Conservation (phyloP, 2,113 vertebrate species). For the Callipepla californica region DNA sequence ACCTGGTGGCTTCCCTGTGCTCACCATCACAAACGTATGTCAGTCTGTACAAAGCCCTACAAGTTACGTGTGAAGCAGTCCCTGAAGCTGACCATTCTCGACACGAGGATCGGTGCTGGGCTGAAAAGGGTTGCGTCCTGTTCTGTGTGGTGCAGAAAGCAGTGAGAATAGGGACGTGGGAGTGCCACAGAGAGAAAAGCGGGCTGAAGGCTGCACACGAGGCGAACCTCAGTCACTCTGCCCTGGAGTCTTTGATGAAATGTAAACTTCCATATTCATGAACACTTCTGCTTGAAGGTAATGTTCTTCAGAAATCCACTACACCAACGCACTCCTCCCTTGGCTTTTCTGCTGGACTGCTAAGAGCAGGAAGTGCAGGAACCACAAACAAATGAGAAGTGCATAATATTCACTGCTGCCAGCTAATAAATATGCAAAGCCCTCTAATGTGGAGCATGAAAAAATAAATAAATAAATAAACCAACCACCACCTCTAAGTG, state of each 20-base stretch:
- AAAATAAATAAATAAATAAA: background rate
- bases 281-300: background rate
- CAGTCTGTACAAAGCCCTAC: background rate
- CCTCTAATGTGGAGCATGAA: constrained; percentile 38
- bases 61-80: background rate
- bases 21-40: background rate
- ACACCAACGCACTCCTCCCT: background rate
- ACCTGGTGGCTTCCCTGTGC: background rate
- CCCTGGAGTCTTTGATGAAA: background rate
- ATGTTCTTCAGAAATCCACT: background rate
- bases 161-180: background rate
- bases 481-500: background rate
- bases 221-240: background rate
- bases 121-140: background rate
- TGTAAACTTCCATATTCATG: background rate
- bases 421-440: constrained; percentile 38
- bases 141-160: background rate
- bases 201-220: background rate
- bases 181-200: background rate
- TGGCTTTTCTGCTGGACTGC: background rate
- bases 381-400: constrained; percentile 33
- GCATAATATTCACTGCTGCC: background rate
- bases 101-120: background rate
- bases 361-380: background rate
- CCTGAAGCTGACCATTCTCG: background rate